Base-by-base conservation (phyloP, 2,113 vertebrate species). In the Phyllopteryx taeniolatus region DNA sequence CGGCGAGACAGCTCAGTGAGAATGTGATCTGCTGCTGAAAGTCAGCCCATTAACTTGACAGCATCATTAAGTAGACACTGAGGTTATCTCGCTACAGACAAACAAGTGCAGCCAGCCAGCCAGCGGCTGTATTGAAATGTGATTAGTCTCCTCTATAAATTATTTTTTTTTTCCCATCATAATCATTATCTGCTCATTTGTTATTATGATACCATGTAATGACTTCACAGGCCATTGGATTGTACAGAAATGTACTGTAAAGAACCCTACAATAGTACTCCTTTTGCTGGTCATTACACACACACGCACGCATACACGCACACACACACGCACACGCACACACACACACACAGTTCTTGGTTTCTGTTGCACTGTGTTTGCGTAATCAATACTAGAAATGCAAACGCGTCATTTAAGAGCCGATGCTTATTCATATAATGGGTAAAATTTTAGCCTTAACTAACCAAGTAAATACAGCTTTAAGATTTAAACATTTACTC, bases 11-110 rank as follows among this genome's bases (percentile, higher is more conserved):
- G 12, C 65, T 83, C 15, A 57, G n/a, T 31, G 72, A 61, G 56
- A 73, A 77, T 73, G 49, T 72, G 76, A 75, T 70, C 68, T 67
- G 35, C 49, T 62, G 57, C 65, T 64, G 65, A 64, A 64, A 63
- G 67, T 72, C 12, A 51, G 39, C 64, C 54, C 17, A 51, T 79
- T 65, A 69, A 75, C 43, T 14, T 49, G 53, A 67, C 42, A 22
- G 35, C 22, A 13, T 74, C 31, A 75, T 60, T 66, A 46, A 62
- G 0, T 62, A n/a, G 31, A 12, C 7, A 2, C 31, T 42, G 39
- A 63, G 56, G 57, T 64, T 54, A 54, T 74, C 46, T 71, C 61
- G 56, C 5, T 2, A 54, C 66, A 22, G 31, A 43, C 4, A 71
- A 59, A 54, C 20, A 61, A 70, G 31, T 39, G 42, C 39, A 67